Conservation (phyloP, 2,797 vertebrate genomes). For the Novumbra hubbsi region DNA sequence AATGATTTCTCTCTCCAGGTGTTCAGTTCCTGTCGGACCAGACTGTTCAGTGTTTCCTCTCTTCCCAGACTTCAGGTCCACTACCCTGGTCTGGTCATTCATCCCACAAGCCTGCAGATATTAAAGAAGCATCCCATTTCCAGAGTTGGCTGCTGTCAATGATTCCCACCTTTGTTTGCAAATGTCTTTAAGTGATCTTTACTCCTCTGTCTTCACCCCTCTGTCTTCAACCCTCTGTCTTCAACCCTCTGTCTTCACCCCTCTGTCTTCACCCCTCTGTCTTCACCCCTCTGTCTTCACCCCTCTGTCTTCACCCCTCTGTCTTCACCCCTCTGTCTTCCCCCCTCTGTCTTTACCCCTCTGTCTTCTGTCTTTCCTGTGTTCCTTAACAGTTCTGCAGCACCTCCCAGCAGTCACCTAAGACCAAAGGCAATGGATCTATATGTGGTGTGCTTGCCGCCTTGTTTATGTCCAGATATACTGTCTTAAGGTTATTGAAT, state of each 20-base stretch:
- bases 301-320: slow-evolving; percentile 21
- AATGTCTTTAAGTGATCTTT: slow-evolving; percentile 47
- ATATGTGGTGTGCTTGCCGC: too few species aligned
- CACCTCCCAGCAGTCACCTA: slow-evolving; percentile 30
- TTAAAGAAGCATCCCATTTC: slow-evolving; percentile 45
- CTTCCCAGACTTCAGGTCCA: slow-evolving; percentile 24
- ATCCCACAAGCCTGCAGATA: slow-evolving; percentile 41
- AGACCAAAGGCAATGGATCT: slow-evolving; percentile 43
- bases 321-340: slow-evolving; percentile 14
- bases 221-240: slow-evolving; percentile 12
- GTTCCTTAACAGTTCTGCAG: slow-evolving; percentile 2
- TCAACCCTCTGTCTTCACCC: slow-evolving; percentile 19
- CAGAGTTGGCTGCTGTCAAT: slow-evolving; percentile 40
- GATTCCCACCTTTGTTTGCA: slow-evolving; percentile 49
- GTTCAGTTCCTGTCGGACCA: too few species aligned
- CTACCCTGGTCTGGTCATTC: slow-evolving; percentile 32
- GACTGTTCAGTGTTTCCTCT: too few species aligned
- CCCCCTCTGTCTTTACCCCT: slow-evolving; percentile 18
- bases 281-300: too few species aligned
- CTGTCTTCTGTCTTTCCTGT: slow-evolving; percentile 13
- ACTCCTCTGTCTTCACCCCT: slow-evolving; percentile 20
- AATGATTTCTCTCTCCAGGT: too few species aligned
- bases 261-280: slow-evolving; percentile 18
- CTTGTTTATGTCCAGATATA: too few species aligned
- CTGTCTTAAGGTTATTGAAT: too few species aligned